These are phyloP conservation scores for Helicoverpa zea DNA, from an alignment of 1,140 invertebrate genomes.

Conservation along the genomic window DNA sequence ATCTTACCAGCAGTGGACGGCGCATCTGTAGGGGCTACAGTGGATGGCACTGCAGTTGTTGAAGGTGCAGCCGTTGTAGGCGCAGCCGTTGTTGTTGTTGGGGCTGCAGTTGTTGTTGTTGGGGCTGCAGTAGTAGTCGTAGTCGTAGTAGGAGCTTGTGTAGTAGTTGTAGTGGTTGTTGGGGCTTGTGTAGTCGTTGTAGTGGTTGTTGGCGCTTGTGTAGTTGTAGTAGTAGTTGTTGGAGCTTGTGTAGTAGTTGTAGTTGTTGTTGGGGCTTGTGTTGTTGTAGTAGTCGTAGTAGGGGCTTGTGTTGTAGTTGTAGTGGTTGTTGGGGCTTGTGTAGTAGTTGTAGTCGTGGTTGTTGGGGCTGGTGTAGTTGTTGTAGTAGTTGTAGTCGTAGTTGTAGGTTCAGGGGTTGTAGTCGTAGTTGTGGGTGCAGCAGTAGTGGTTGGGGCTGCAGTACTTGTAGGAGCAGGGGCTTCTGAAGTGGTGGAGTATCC, in stretches of 20 bases:
- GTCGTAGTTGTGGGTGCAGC: neutral
- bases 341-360: constrained; percentile 25
- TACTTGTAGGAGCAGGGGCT: neutral
- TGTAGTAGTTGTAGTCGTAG: constrained; percentile 34
- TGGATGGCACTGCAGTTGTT: too few species aligned
- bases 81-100: too few species aligned
- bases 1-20: neutral
- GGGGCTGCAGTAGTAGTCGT: too few species aligned
- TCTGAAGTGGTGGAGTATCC: constrained; percentile 46
- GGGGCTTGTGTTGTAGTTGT: constrained; percentile 18
- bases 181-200: neutral
- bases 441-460: neutral
- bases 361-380: constrained; percentile 32
- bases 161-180: neutral
- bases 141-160: neutral
- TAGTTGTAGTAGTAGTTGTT: constrained; percentile 28
- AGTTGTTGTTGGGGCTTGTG: neutral
- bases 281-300: neutral
- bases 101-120: too few species aligned
- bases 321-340: constrained; percentile 29
- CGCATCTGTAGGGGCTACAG: neutral
- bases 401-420: neutral
- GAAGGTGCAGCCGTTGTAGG: too few species aligned
- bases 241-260: neutral
- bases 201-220: constrained; percentile 23